phyloP scores from a whole-genome alignment of 2,113 vertebrate species.

The Malaclemys terrapin region DNA sequence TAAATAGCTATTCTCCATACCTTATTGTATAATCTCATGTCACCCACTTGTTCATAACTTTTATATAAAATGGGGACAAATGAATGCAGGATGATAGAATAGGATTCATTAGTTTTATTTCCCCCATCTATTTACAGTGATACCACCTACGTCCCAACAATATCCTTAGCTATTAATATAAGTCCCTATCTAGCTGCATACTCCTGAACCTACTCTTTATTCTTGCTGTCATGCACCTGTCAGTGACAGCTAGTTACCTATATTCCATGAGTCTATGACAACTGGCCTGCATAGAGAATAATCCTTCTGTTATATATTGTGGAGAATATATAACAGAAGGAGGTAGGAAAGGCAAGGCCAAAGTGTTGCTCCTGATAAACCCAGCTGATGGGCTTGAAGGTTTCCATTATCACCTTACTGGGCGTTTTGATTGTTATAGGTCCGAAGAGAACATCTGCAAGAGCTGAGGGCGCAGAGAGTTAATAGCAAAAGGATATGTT shows the following conservation, averaged over 20 bases:
- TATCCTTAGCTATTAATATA: background rate
- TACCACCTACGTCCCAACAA: background rate
- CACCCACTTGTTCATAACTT: background rate
- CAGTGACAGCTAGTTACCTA: background rate
- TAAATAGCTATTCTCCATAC: background rate
- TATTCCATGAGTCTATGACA: background rate
- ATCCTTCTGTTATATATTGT: background rate
- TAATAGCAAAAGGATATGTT: conserved; percentile 11
- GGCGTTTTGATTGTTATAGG: background rate
- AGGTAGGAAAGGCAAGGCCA: background rate
- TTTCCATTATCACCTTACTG: background rate
- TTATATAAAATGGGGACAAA: background rate
- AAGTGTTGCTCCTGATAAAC: background rate
- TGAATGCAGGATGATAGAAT: background rate
- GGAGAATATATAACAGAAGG: too few species aligned
- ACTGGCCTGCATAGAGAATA: background rate
- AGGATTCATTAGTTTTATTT: background rate
- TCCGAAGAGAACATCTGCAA: background rate
- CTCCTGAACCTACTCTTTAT: background rate
- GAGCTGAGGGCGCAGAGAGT: background rate
- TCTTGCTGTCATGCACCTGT: background rate
- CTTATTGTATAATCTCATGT: background rate
- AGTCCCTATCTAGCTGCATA: fast-evolving
- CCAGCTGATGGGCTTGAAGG: background rate
- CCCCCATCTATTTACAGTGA: background rate